Evolutionary conservation across 1,140 invertebrate genomes (phyloP).

Genomic region (Drosophila hydei): DNA sequence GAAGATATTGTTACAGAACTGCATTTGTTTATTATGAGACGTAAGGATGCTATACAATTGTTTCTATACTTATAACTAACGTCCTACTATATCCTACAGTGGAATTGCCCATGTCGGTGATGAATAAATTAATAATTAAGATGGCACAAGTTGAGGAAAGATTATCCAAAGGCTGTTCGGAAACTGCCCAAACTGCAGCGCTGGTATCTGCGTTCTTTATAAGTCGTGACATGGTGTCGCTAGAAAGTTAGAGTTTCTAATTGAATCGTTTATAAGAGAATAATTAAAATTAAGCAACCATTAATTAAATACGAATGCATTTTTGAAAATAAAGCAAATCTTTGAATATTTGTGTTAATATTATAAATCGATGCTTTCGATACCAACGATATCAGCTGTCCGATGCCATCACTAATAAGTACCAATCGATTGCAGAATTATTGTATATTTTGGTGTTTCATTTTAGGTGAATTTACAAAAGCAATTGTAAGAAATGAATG

Average conservation of each 20-base stretch:
- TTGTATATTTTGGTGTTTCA: conserved; percentile 1
- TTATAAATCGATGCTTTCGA: neutral
- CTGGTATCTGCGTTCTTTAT: conserved; percentile 91
- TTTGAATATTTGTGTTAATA: neutral
- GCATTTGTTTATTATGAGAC: conserved; percentile 92
- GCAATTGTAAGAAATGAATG: conserved; percentile 44
- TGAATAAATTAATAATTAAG: conserved; percentile 90
- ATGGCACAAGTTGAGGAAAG: conserved; percentile 93
- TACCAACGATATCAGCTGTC: neutral
- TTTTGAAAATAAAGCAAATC: too few species aligned
- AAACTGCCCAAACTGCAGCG: conserved; percentile 93
- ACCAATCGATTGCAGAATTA: neutral
- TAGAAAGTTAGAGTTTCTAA: conserved; percentile 52
- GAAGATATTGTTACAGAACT: conserved; percentile 96
- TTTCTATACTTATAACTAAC: neutral
- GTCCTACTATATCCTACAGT: conserved; percentile 85
- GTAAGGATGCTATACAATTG: conserved; percentile 85
- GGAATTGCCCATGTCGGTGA: conserved; percentile 90
- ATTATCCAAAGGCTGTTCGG: conserved; percentile 90
- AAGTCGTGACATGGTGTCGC: conserved; percentile 86
- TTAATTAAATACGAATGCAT: neutral
- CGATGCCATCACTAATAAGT: conserved; percentile 1
- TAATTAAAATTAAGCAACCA: neutral
- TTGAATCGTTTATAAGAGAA: neutral
- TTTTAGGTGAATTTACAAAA: conserved; percentile 17